Evolutionary conservation across 1,140 invertebrate genomes (phyloP), one percentile per base, ranked within the genome.

Genomic region (Ceratosolen solmsi): DNA sequence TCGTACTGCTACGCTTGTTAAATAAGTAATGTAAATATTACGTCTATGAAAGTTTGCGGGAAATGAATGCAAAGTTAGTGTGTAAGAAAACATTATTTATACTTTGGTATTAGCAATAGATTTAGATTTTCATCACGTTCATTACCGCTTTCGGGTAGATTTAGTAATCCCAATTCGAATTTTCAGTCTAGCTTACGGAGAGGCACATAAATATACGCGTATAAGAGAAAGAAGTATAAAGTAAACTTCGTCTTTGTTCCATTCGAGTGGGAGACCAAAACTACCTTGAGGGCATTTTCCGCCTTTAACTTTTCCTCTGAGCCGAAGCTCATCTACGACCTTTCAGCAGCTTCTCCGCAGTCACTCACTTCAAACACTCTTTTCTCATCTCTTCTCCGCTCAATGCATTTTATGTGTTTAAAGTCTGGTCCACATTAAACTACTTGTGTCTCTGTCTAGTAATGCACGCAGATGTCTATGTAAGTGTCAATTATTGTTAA

Each of bases 401-500:
- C 46, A 51, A 78, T 78, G 76, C 65, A 68, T 58, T 38, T 76
- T 79, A 58, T 30, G 49, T 71, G 54, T 72, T 58, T 78, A 68
- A 36, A 20, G 27, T 27, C 58, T 58, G 51, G 49, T 58, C 33
- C 15, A 46, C 36, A 46, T n/a, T 7, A 71, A 79, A 58, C 33
- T 13, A 25, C 60, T 36, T 60, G 30, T 54, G 46, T 78, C 60
- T 70, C 11, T 15, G n/a, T 49, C 74, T n/a, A 17, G 20, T 38
- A 8, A 13, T 20, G 13, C 25, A 58, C 8, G 13, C 27, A 30
- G 5, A 20, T n/a, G n/a, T n/a, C n/a, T n/a, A n/a, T n/a, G n/a
- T n/a, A 46, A 46, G 13, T 68, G 63, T n/a, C 3, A 22, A 36
- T 65, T 36, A 54, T 54, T 65, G 1, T n/a, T 36, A 36, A 65